Base-by-base conservation (phyloP, 1,140 invertebrate genomes). In the Papilio helenus region DNA sequence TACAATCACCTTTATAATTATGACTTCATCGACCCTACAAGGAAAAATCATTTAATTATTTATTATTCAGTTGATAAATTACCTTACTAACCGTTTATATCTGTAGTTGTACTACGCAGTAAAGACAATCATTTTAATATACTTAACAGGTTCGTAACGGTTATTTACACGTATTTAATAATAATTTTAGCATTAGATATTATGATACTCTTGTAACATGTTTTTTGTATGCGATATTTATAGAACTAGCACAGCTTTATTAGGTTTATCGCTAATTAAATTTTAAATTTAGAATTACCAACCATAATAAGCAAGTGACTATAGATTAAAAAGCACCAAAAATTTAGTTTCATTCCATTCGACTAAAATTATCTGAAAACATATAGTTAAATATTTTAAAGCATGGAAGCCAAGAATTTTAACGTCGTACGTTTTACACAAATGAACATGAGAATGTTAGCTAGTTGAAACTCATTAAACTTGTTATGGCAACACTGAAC, bases 21-120 rank as follows among this genome's bases (percentile, higher is more conserved):
- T 74, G 72, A 74, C 44, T 49, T 51, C 72, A 74, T 4, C 9
- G 44, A 9, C 72, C 44, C 72, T 74, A 51, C 23, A 49, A 74
- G 72, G 72, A 74, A 74, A 39, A 74, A 74, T 74, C 12, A 51
- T 46, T 74, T 46, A 74, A 74, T 72, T 34, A 39, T 39, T 72
- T 71, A 39, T 12, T 72, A 39, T n/a, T 42, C 39, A 42, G 18
- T 39, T 44, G 34, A 72, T 72, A 39, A 39, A 42, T 18, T 72
- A 44, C 18, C 71, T 39, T 72, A 72, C 20, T n/a, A 44, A 72
- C 42, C 71, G 42, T 72, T 72, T 72, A 72, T n/a, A n/a, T 71
- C 34, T 39, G 5, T 8, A 34, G 34, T 39, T 8, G 61, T 68
- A 65, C 20, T 65, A 68, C 26, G 20, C 61, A 29, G 61, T 68